phyloP scores from a whole-genome alignment of 53 echinoderm and acorn worm genomes.

The Temnopleurus reevesii region DNA sequence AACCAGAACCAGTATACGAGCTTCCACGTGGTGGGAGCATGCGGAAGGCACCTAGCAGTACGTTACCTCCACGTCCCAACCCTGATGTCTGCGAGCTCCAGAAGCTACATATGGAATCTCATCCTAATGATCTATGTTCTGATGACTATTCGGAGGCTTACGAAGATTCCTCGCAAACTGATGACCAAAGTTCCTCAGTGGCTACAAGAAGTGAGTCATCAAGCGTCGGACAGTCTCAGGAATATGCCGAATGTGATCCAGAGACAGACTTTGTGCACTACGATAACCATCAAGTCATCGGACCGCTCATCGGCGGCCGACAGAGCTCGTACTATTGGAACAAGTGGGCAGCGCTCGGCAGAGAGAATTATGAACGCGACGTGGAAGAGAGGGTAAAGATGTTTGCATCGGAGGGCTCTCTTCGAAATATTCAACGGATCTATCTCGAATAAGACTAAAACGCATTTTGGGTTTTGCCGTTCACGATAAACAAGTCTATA shows the following conservation, averaged over 20 bases:
- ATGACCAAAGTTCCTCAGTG: neutral
- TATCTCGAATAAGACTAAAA: neutral
- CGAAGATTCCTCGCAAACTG: constrained; percentile 4
- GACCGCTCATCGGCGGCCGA: neutral
- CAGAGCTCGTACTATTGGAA: constrained; percentile 9
- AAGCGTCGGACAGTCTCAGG: neutral
- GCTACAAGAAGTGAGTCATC: constrained; percentile 9
- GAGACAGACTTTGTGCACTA: neutral
- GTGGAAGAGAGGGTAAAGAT: constrained; percentile 23
- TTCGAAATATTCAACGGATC: constrained; percentile 11
- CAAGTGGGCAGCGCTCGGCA: neutral
- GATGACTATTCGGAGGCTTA: neutral
- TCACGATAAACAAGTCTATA: too few species aligned
- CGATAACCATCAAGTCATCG: neutral
- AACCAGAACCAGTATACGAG: neutral
- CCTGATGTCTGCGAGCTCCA: neutral
- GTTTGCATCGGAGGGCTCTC: constrained; percentile 3
- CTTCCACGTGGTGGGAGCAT: neutral
- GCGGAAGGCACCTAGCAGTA: neutral
- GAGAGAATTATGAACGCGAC: neutral
- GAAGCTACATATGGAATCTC: neutral
- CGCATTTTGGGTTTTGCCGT: too few species aligned
- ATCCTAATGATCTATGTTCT: neutral
- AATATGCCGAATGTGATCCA: neutral
- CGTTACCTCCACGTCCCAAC: neutral